Percentiles rank a stretch among this genome's conserved stretches.
phyloP scores from a whole-genome alignment of 2,797 vertebrate genomes.

The Clarias fuscus region DNA sequence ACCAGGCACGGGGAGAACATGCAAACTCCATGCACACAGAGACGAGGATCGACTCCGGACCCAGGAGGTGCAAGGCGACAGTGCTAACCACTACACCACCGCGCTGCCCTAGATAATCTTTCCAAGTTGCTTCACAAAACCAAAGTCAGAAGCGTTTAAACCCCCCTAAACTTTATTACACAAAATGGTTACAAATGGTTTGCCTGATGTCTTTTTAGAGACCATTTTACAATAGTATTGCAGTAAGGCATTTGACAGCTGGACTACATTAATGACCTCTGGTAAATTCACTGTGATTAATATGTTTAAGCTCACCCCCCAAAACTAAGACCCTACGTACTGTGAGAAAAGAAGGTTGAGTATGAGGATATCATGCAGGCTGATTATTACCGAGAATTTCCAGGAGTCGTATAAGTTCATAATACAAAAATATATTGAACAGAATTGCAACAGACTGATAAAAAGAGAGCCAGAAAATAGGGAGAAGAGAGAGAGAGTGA shows the following conservation, averaged over 20 bases:
- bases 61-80: too few species aligned
- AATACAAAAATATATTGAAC: conserved; percentile 15
- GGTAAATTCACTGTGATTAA: background rate
- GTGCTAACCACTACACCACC: too few species aligned
- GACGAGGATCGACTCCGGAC: too few species aligned
- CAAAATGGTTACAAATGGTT: background rate
- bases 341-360: background rate
- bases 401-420: background rate
- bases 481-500: background rate
- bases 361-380: background rate
- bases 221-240: background rate
- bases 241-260: background rate
- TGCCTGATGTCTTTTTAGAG: background rate
- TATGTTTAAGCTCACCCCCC: background rate
- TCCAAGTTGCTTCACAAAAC: background rate
- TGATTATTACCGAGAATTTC: conserved; percentile 11
- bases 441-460: background rate
- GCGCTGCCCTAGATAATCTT: background rate
- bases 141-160: background rate
- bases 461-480: background rate
- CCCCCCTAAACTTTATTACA: background rate
- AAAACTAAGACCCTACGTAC: background rate
- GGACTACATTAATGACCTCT: background rate
- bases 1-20: too few species aligned
- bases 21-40: too few species aligned